phyloP scores from a whole-genome alignment of 2,113 vertebrate species.

The Spizaetus ornatus region DNA sequence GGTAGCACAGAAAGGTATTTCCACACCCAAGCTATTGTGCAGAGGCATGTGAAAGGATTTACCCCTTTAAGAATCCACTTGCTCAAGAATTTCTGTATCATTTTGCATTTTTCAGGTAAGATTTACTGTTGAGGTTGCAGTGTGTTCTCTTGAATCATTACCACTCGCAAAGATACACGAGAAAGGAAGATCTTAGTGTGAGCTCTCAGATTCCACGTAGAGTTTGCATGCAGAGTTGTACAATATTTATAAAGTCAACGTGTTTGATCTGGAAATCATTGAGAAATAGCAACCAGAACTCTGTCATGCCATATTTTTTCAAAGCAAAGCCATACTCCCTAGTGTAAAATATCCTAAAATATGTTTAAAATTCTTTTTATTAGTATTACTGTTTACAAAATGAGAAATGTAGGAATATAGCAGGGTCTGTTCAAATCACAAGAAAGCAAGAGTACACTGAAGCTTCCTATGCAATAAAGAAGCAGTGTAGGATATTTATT shows the following conservation, averaged over 20 bases:
- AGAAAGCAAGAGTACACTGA: neutral
- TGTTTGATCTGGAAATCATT: constrained; percentile 30
- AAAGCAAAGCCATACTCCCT: neutral
- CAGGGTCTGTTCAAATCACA: neutral
- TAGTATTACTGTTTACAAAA: neutral
- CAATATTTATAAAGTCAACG: constrained; percentile 10
- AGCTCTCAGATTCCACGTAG: neutral
- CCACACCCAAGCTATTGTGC: neutral
- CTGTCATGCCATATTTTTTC: neutral
- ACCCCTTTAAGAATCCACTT: neutral
- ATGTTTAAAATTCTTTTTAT: neutral
- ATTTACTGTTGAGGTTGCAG: neutral
- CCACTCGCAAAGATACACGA: neutral
- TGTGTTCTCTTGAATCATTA: neutral
- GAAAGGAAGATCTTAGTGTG: neutral
- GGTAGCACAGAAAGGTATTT: neutral
- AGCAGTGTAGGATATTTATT: neutral
- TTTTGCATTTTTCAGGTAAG: neutral
- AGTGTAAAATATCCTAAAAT: neutral
- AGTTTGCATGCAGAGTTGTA: neutral
- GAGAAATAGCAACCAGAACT: constrained; percentile 10
- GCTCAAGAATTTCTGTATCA: neutral
- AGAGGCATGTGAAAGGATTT: neutral
- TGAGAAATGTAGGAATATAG: neutral
- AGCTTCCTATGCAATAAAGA: neutral